Evolutionary conservation across 2,797 vertebrate genomes (phyloP).

Genomic region (Macropus fuliginosus): DNA sequence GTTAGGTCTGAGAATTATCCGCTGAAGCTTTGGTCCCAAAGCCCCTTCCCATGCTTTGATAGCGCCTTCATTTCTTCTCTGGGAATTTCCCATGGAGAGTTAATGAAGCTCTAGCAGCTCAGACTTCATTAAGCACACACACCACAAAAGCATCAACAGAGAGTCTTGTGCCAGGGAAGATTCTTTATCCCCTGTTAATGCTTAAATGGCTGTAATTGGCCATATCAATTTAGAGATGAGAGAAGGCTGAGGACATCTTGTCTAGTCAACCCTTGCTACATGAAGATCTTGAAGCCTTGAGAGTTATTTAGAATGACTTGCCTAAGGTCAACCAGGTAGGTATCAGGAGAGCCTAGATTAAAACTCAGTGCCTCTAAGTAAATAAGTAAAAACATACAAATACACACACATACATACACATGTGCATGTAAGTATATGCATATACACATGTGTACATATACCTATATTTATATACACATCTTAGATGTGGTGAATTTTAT

Average conservation of each 20-base stretch:
- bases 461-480: neutral
- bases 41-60: neutral
- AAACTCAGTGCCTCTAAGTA: neutral
- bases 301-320: neutral
- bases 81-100: neutral
- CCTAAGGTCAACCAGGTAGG: neutral
- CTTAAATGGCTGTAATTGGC: neutral
- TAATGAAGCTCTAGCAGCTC: neutral
- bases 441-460: neutral
- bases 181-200: slow-evolving; percentile 4
- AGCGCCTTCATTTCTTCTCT: neutral
- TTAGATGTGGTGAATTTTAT: neutral
- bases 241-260: neutral
- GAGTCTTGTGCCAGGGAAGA: neutral
- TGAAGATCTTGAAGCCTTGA: neutral
- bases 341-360: neutral
- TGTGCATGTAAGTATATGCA: neutral
- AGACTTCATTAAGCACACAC: neutral
- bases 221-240: neutral
- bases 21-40: neutral
- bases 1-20: neutral
- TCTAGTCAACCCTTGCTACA: neutral
- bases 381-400: neutral
- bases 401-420: neutral
- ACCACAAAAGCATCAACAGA: neutral